These are phyloP conservation scores for Drosophila fuyamai DNA, from an alignment of 1,140 invertebrate genomes.

Conservation along the genomic window DNA sequence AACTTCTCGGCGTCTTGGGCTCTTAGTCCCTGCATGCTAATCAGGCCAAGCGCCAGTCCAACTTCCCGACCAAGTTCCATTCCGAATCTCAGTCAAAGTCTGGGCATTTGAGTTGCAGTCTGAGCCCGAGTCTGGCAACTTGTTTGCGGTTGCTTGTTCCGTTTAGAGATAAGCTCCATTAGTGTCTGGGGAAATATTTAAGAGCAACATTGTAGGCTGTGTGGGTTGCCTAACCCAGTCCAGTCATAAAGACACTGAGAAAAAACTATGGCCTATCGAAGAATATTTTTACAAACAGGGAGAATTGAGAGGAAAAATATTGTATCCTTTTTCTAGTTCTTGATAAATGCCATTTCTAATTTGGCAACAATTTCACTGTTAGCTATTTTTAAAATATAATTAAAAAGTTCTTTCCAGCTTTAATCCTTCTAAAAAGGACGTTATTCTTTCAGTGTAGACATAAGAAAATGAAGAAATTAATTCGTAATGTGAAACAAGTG, in stretches of 20 bases:
- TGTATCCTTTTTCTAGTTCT: no score
- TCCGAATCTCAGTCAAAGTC: slow-evolving; percentile 20
- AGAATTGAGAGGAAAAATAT: no score
- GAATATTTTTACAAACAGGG: no score
- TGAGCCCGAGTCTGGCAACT: slow-evolving; percentile 42
- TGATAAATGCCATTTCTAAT: no score
- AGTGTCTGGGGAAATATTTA: slow-evolving; percentile 83
- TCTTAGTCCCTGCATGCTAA: slow-evolving; percentile 76
- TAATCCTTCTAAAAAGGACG: no score
- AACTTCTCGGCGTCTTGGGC: slow-evolving; percentile 15
- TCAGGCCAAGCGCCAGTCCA: slow-evolving; percentile 72
- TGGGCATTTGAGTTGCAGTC: slow-evolving; percentile 13
- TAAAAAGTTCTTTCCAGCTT: no score
- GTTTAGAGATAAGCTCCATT: slow-evolving; percentile 84
- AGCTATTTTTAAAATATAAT: no score
- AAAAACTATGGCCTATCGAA: neutral
- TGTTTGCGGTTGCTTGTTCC: slow-evolving; percentile 84
- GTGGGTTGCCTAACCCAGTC: slow-evolving; percentile 27
- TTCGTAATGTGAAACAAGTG: slow-evolving; percentile 59
- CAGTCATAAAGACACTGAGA: slow-evolving; percentile 29
- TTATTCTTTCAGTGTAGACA: slow-evolving; percentile 23
- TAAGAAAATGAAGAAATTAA: slow-evolving; percentile 74
- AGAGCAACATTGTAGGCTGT: slow-evolving; percentile 60
- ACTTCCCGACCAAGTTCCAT: slow-evolving; percentile 10
- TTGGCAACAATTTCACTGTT: no score